phyloP scores from a whole-genome alignment of 2,797 vertebrate genomes.

The Neostethus bicornis region DNA sequence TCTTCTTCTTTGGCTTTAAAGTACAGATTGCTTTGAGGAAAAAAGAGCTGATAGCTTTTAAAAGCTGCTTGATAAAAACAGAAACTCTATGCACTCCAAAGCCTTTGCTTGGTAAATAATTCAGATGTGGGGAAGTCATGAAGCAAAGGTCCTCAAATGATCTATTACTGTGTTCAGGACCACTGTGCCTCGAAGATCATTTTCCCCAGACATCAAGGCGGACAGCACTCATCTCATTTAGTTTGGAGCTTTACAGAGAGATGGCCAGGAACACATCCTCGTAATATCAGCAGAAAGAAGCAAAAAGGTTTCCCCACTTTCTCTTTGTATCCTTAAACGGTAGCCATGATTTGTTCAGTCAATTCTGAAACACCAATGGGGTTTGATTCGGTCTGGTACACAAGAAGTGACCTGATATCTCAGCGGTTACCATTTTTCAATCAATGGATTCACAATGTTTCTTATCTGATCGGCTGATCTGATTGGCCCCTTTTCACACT shows the following conservation, averaged over 20 bases:
- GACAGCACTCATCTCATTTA: conserved; percentile 27
- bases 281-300: conserved; percentile 4
- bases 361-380: no score
- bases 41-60: conserved; percentile 40
- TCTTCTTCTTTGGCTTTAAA: conserved; percentile 27
- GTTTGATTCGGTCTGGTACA: no score
- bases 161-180: conserved; percentile 55
- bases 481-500: no score
- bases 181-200: conserved; percentile 21
- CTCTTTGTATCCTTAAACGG: no score
- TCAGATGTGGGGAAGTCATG: conserved; percentile 52
- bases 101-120: conserved; percentile 62
- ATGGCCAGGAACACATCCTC: conserved; percentile 14
- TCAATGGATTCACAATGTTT: no score
- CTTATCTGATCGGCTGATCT: no score
- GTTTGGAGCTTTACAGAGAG: conserved; percentile 23
- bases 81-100: conserved; percentile 47
- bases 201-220: conserved; percentile 23
- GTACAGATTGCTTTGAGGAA: conserved; percentile 17
- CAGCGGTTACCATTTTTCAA: no score
- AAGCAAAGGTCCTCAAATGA: conserved; percentile 49
- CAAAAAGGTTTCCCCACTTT: no score
- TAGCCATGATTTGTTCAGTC: no score
- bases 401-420: no score
- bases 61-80: conserved; percentile 56